Evolutionary conservation across 2,113 vertebrate genomes (phyloP).

Genomic region (Istiophorus platypterus): DNA sequence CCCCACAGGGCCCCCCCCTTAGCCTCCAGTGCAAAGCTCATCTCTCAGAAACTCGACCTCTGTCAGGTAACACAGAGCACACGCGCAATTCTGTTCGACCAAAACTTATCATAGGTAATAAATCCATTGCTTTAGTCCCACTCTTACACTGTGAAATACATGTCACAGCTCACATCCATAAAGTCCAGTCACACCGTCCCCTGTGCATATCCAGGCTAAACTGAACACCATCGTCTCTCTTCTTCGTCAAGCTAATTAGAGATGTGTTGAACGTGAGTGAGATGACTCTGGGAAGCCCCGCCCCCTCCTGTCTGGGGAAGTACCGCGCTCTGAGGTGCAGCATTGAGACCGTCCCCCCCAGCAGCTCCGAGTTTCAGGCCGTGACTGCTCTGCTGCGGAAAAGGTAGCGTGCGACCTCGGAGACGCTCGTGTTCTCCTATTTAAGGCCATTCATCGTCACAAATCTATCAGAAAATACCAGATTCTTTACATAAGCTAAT

Average conservation of each 20-base stretch:
- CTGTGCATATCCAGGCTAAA: not conserved
- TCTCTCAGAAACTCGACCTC: slow-evolving; percentile 87
- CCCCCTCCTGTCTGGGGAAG: slow-evolving; percentile 85
- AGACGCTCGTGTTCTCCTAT: not conserved
- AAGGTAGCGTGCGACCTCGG: slow-evolving; percentile 47
- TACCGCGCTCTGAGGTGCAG: slow-evolving; percentile 89
- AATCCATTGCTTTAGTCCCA: not conserved
- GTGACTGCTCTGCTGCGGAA: slow-evolving; percentile 74
- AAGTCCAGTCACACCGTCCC: too few relatives aligned
- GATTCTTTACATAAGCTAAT: not conserved
- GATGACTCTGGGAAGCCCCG: slow-evolving; percentile 78
- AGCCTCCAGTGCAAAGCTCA: slow-evolving; percentile 59
- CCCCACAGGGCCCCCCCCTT: slow-evolving; percentile 51
- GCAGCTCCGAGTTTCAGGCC: slow-evolving; percentile 79
- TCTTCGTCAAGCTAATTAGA: slow-evolving; percentile 84
- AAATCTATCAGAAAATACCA: not conserved
- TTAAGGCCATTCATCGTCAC: not conserved
- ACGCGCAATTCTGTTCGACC: too few relatives aligned
- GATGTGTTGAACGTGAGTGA: slow-evolving; percentile 88
- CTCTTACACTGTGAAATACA: too few relatives aligned
- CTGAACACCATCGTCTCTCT: not conserved
- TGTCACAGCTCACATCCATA: not conserved
- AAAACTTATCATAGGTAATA: not conserved
- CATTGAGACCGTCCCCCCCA: slow-evolving; percentile 80
- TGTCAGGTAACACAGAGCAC: slow-evolving; percentile 85